These are phyloP conservation scores for Oryzias woworae DNA, from an alignment of 2,113 vertebrate genomes.

Conservation along the genomic window DNA sequence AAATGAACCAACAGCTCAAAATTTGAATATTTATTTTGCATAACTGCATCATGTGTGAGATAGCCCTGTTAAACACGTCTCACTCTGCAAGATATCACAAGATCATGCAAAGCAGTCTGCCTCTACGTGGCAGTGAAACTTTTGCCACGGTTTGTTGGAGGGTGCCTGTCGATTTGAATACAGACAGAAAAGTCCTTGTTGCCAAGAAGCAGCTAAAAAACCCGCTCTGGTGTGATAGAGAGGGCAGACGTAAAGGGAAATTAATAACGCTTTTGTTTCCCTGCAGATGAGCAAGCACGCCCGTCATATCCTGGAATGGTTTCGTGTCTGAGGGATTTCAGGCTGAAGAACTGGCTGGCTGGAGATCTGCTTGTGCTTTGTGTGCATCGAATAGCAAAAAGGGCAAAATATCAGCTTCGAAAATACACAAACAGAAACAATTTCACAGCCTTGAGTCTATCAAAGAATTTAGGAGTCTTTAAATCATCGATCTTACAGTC, in stretches of 20 bases:
- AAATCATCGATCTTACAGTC: not conserved
- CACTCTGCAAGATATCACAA: constrained; percentile 6
- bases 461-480: constrained; percentile 11
- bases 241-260: constrained; percentile 11
- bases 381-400: constrained; percentile 19
- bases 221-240: constrained; percentile 3
- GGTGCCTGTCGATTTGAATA: constrained; percentile 47
- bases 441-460: not conserved
- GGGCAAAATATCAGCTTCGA: not conserved
- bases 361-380: constrained; percentile 20
- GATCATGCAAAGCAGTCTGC: constrained; percentile 46
- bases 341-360: constrained; percentile 14
- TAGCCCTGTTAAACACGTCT: constrained; percentile 20
- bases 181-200: constrained; percentile 33
- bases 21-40: constrained; percentile 37
- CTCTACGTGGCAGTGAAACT: constrained; percentile 35
- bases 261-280: constrained; percentile 51
- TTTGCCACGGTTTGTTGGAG: constrained; percentile 28
- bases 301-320: constrained; percentile 37
- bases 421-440: constrained; percentile 5
- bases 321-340: constrained; percentile 16
- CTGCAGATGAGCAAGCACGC: constrained; percentile 33
- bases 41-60: constrained; percentile 23
- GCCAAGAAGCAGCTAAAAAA: constrained; percentile 19
- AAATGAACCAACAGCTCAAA: constrained; percentile 13